Base-by-base conservation (phyloP, 1,140 invertebrate species). In the Aphelenchoides fujianensis region DNA sequence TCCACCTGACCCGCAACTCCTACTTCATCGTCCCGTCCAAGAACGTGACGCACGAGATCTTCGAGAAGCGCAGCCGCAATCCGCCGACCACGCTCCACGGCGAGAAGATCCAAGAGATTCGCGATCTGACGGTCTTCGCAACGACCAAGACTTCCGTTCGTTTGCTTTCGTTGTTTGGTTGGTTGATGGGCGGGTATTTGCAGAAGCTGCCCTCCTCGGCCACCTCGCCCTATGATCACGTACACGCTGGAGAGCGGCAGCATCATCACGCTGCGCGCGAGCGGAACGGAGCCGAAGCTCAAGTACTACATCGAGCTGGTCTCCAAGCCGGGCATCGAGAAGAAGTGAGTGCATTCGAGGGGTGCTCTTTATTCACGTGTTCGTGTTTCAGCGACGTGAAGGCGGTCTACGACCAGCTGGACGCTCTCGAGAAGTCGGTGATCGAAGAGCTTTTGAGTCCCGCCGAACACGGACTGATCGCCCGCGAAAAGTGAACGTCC, bases 201-300 rank as follows among this genome's bases (percentile, higher is more conserved):
- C 34, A 66, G 63, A 66, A 34, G 16, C 85, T 96, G 35, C 93
- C 94, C 16, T 86, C 88, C 0, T 92, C 91, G 27, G 88, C 88
- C 70, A 89, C 89, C 34, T 91, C 89, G 71, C 91, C n/a, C 96
- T 86, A 98, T 99, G 96, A 91, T 99, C n/a, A 95, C 94, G 1
- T 95, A 98, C 84, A 89, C 89, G 16, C 95, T 97, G 85, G 87
- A 89, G 57, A 94, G 93, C 86, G 94, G 92, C 1, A 88, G 92
- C 72, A 89, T 92, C 5, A 88, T 91, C 0, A 97, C 94, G 0
- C 85, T 98, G 5, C 89, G 97, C 74, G 96, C 95, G 0, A 97
- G 94, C 87, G 97, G 97, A 23, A 99, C 97, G 0, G 97, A 99
- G 85, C 96, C 96, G 19, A 99, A 99, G 87, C 89, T 97, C 69